Percentiles rank a stretch among this genome's conserved stretches.
Evolutionary conservation across 1,140 invertebrate species (phyloP).

Genomic region (Eueides isabella): DNA sequence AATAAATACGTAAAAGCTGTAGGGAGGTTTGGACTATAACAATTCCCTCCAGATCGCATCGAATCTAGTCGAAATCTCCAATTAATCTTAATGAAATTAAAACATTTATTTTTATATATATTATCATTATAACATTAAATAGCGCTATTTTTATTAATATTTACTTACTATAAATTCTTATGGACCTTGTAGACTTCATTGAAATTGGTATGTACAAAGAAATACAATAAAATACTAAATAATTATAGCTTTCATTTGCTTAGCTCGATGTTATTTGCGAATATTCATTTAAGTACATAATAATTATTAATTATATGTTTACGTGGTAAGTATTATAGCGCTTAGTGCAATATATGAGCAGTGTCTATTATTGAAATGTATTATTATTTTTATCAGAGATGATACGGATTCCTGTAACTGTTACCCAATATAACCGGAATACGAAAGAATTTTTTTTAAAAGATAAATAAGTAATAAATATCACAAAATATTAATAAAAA

Average conservation of each 20-base stretch:
- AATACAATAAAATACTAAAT: not conserved
- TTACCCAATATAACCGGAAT: too few relatives aligned
- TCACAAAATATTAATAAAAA: too few relatives aligned
- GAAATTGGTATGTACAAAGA: not conserved
- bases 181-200: not conserved
- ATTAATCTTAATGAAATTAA: constrained; percentile 12
- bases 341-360: not conserved
- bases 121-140: constrained; percentile 9
- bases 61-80: constrained; percentile 19
- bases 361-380: not conserved
- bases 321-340: not conserved
- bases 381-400: too few relatives aligned
- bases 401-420: too few relatives aligned
- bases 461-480: too few relatives aligned
- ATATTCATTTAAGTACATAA: not conserved
- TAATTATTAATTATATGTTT: not conserved
- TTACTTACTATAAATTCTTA: not conserved
- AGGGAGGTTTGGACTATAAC: constrained; percentile 14
- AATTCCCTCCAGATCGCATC: constrained; percentile 33
- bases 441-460: too few relatives aligned
- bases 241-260: not conserved
- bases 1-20: constrained; percentile 10
- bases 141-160: not conserved
- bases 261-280: not conserved
- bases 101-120: constrained; percentile 32